Percentiles rank a stretch among this genome's conserved stretches.
These are phyloP conservation scores for Drosophila santomea DNA, from an alignment of 1,140 invertebrate genomes.

Conservation along the genomic window DNA sequence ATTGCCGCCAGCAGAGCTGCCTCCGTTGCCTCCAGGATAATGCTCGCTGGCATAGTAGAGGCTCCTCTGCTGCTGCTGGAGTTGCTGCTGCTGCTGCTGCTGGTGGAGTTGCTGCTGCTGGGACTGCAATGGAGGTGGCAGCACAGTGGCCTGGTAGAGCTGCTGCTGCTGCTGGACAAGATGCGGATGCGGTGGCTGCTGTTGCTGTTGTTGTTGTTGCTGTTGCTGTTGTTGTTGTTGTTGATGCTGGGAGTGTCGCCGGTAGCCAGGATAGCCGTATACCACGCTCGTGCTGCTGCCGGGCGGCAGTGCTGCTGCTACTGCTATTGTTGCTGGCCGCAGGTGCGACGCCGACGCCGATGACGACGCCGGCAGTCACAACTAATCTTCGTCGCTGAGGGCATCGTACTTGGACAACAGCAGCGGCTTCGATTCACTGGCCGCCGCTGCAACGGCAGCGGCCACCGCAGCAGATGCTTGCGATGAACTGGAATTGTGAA, in stretches of 20 bases:
- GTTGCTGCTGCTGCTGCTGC: slow-evolving; percentile 24
- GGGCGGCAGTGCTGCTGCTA: slow-evolving; percentile 14
- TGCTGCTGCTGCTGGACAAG: slow-evolving; percentile 42
- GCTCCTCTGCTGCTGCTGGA: slow-evolving; percentile 37
- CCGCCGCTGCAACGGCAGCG: slow-evolving; percentile 59
- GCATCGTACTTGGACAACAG: slow-evolving; percentile 94
- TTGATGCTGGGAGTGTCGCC: slow-evolving; percentile 40
- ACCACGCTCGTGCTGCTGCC: slow-evolving; percentile 28
- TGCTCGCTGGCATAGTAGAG: slow-evolving; percentile 44
- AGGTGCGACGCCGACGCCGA: slow-evolving; percentile 68
- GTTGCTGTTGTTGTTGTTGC: background rate
- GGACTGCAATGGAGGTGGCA: slow-evolving; percentile 58
- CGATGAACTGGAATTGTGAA: slow-evolving; percentile 68
- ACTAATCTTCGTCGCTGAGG: slow-evolving; percentile 93
- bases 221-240: slow-evolving; percentile 3
- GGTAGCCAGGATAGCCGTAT: slow-evolving; percentile 46
- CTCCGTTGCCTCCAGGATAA: slow-evolving; percentile 16
- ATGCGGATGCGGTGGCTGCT: slow-evolving; percentile 9
- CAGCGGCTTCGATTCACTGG: slow-evolving; percentile 90
- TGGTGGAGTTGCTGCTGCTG: slow-evolving; percentile 41
- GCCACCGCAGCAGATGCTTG: slow-evolving; percentile 44
- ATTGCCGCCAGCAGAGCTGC: slow-evolving; percentile 18
- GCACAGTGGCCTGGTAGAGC: slow-evolving; percentile 38
- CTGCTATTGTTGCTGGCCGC: slow-evolving; percentile 51
- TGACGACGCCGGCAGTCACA: slow-evolving; percentile 84